Evolutionary conservation across 2,797 vertebrate species (phyloP), one percentile per base, ranked within the genome.

Genomic region (Poecilia velifera): DNA sequence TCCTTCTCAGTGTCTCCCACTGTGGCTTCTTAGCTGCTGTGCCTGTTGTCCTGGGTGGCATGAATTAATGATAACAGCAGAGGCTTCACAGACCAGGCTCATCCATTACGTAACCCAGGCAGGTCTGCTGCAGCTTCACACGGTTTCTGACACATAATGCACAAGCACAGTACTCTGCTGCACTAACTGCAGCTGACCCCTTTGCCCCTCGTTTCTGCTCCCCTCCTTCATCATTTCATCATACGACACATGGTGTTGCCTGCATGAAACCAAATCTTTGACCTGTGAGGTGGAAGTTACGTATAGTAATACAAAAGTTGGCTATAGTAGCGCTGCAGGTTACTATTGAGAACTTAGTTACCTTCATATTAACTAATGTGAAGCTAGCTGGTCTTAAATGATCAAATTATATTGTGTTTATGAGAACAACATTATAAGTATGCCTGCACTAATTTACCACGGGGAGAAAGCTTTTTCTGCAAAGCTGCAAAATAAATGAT

Each of bases 11-110:
- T 84, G 89, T 89, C 88, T 93, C 87, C 86, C 47, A 59, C 6
- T 51, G 88, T 88, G 92, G 88, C 88, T 91, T 91, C 88, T 87
- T 81, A 59, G 87, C 88, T 91, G 62, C 87, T 77, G 82, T 84
- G 81, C 78, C 90, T 80, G 82, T 90, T 91, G 91, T 94, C 89
- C 90, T 87, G 85, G 86, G 83, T 86, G 91, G 93, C 95, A 95
- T 95, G 91, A 95, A 95, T 96, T 96, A 96, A 94, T 95, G 87
- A 96, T 95, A 93, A 91, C 89, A 90, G 91, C 87, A 87, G 84
- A 83, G 82, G 83, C 90, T 93, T 91, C 90, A 90, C 86, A 92
- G 88, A 86, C 88, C 81, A 72, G 79, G 79, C 84, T 90, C 87
- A 82, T 90, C 91, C 83, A 86, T 95, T 95, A 90, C 87, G 80